These are phyloP conservation scores for Poeciliopsis gracilis DNA, from an alignment of 2,797 vertebrate species.

Conservation along the genomic window DNA sequence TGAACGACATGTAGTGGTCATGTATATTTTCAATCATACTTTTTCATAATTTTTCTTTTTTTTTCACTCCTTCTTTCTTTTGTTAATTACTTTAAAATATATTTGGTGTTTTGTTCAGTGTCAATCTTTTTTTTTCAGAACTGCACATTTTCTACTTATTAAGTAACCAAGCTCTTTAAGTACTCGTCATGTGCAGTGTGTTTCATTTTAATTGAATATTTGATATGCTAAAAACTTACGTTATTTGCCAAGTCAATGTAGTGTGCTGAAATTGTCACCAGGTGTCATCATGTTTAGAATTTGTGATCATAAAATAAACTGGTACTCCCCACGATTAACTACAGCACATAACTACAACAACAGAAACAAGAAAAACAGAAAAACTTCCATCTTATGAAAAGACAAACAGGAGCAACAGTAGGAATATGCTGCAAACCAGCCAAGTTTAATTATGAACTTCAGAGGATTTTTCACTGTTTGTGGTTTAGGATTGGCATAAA, in stretches of 20 bases:
- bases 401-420: background rate
- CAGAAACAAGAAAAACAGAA: background rate
- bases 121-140: conserved; percentile 23
- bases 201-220: background rate
- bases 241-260: conserved; percentile 17
- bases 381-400: background rate
- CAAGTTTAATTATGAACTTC: background rate
- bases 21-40: conserved; percentile 14
- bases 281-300: conserved; percentile 24
- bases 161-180: conserved; percentile 24
- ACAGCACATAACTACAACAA: background rate
- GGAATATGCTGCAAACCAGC: background rate
- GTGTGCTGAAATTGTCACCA: conserved; percentile 18
- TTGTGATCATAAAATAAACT: conserved; percentile 56
- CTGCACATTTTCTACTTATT: conserved; percentile 34
- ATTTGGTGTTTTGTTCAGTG: background rate
- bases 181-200: conserved; percentile 18
- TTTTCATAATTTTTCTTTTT: background rate
- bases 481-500: background rate
- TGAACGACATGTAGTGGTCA: background rate
- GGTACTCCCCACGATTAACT: conserved; percentile 18
- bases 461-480: background rate
- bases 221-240: conserved; percentile 25
- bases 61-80: conserved; percentile 11
- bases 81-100: background rate